Percentiles rank a stretch among this genome's conserved stretches.
phyloP scores from a whole-genome alignment of 2,113 vertebrate species.

The Pao palembangensis region DNA sequence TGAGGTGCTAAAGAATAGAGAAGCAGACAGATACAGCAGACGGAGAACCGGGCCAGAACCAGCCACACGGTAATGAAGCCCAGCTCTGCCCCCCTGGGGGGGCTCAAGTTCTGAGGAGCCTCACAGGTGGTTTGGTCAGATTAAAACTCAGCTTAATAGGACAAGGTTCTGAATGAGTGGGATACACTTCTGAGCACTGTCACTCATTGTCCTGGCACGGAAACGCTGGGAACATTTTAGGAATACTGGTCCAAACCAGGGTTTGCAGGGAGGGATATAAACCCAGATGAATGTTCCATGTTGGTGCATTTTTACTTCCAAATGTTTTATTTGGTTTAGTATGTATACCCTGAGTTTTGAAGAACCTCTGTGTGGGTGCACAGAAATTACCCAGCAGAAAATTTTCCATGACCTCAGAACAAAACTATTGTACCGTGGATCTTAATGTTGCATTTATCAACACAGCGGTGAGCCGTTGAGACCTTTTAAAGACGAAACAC shows the following conservation, averaged over 20 bases:
- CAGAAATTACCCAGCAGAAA: no score
- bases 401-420: slow-evolving; percentile 12
- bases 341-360: slow-evolving; percentile 9
- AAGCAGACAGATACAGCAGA: slow-evolving; percentile 58
- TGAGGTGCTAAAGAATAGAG: slow-evolving; percentile 65
- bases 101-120: slow-evolving; percentile 70
- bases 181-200: slow-evolving; percentile 48
- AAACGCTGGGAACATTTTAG: slow-evolving; percentile 54
- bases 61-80: slow-evolving; percentile 70
- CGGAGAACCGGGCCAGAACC: slow-evolving; percentile 67
- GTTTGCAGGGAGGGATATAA: slow-evolving; percentile 44
- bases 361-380: no score
- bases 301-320: slow-evolving; percentile 21
- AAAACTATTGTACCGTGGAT: slow-evolving; percentile 18
- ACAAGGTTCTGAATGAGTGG: slow-evolving; percentile 63
- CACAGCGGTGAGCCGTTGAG: slow-evolving; percentile 13
- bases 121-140: slow-evolving; percentile 73
- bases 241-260: slow-evolving; percentile 36
- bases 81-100: slow-evolving; percentile 61
- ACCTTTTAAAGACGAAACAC: slow-evolving; percentile 42
- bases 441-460: not conserved
- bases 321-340: slow-evolving; percentile 13
- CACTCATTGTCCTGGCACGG: slow-evolving; percentile 65
- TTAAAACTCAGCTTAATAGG: slow-evolving; percentile 68
- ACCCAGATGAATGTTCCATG: slow-evolving; percentile 41